phyloP scores from a whole-genome alignment of 2,113 vertebrate species.

The Nerophis ophidion region DNA sequence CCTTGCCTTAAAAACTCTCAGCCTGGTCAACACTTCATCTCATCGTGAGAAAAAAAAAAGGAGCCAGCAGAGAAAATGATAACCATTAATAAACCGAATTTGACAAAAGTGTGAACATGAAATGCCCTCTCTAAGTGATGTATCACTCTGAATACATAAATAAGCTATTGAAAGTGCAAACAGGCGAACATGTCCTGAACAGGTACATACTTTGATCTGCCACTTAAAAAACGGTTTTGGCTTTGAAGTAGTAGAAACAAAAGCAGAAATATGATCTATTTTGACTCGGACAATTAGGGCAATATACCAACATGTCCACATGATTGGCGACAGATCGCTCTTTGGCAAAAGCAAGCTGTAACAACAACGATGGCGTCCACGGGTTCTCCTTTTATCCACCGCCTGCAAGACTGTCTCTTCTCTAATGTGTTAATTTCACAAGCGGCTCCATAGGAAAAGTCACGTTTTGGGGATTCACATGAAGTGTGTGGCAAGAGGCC shows the following conservation, averaged over 20 bases:
- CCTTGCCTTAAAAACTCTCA: slow-evolving; percentile 37
- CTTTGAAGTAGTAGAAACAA: slow-evolving; percentile 6
- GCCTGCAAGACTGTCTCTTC: slow-evolving; percentile 13
- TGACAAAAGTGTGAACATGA: slow-evolving; percentile 55
- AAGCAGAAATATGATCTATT: neutral
- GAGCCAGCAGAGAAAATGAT: slow-evolving; percentile 60
- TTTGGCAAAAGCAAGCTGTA: neutral
- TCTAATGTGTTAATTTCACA: slow-evolving; percentile 41
- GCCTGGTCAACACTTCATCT: slow-evolving; percentile 47
- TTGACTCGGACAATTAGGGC: neutral
- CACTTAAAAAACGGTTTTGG: slow-evolving; percentile 26
- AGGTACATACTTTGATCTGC: slow-evolving; percentile 20
- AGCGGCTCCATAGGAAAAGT: slow-evolving; percentile 29
- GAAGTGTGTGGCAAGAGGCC: slow-evolving; percentile 57
- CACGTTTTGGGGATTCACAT: slow-evolving; percentile 40
- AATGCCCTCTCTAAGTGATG: slow-evolving; percentile 22
- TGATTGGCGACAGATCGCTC: too few relatives aligned
- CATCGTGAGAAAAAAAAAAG: slow-evolving; percentile 57
- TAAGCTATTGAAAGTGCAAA: slow-evolving; percentile 4
- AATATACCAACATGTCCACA: too few relatives aligned
- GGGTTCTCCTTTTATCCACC: slow-evolving; percentile 10
- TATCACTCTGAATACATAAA: slow-evolving; percentile 21
- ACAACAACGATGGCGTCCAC: slow-evolving; percentile 3
- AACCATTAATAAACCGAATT: slow-evolving; percentile 57
- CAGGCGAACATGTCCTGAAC: slow-evolving; percentile 3